phyloP scores from a whole-genome alignment of 2,797 vertebrate genomes.

The Falco naumanni region DNA sequence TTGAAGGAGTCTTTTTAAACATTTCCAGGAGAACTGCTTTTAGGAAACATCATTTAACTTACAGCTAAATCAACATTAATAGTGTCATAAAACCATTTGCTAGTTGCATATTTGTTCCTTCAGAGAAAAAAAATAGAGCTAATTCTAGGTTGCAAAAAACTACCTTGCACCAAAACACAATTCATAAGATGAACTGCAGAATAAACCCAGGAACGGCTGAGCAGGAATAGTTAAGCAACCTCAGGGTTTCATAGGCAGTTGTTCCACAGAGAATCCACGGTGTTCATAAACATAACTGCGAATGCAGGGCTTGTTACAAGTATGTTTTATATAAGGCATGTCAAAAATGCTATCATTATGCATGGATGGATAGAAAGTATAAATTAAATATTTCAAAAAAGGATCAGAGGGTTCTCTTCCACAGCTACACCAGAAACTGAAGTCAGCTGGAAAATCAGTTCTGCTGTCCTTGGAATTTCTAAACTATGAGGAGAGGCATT shows the following conservation, averaged over 20 bases:
- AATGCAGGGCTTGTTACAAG: constrained; percentile 51
- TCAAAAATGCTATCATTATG: constrained; percentile 40
- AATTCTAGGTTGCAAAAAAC: neutral
- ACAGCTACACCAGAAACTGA: constrained; percentile 45
- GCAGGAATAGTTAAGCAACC: neutral
- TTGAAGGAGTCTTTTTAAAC: neutral
- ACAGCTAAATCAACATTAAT: neutral
- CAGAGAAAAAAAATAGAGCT: neutral
- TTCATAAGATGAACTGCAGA: neutral
- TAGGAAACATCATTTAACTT: neutral
- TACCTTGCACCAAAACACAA: neutral
- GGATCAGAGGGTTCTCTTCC: constrained; percentile 8
- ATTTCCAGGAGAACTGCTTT: neutral
- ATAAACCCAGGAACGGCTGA: neutral
- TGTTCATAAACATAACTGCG: neutral
- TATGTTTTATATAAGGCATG: constrained; percentile 37
- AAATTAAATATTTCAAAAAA: constrained; percentile 72
- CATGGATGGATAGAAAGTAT: constrained; percentile 45
- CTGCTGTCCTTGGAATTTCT: constrained; percentile 26
- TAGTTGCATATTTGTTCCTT: neutral
- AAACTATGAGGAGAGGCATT: constrained; percentile 45
- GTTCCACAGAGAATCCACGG: neutral
- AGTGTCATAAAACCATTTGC: neutral
- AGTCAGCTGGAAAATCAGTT: constrained; percentile 63
- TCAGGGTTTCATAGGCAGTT: neutral